phyloP scores from a whole-genome alignment of 1,140 invertebrate genomes.

The Drosophila grimshawi region DNA sequence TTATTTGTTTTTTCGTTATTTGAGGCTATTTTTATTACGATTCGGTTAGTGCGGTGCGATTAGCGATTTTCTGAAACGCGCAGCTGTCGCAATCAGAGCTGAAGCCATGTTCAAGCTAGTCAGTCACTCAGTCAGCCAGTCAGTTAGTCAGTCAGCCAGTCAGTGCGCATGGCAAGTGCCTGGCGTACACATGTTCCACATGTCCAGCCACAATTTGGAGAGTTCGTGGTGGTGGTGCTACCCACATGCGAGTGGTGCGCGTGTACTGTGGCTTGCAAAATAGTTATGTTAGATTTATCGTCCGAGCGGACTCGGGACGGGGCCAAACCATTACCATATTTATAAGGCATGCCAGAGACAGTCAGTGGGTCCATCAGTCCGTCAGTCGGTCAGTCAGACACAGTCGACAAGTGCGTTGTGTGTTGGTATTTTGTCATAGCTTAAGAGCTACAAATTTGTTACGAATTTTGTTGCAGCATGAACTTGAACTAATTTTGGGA shows the following conservation, averaged over 20 bases:
- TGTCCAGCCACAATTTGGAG: conserved; percentile 29
- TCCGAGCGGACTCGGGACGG: conserved; percentile 24
- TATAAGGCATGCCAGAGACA: conserved; percentile 57
- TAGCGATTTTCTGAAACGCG: conserved; percentile 30
- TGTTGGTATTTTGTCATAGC: conserved; percentile 70
- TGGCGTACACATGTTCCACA: conserved; percentile 73
- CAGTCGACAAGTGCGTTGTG: conserved; percentile 40
- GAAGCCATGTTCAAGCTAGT: conserved; percentile 16
- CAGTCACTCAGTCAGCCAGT: conserved; percentile 47
- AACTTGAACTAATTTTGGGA: conserved; percentile 71
- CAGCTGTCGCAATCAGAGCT: conserved; percentile 62
- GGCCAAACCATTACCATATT: conserved; percentile 70
- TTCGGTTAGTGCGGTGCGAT: conserved; percentile 55
- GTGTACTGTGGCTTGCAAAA: conserved; percentile 61
- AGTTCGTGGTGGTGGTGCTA: conserved; percentile 37
- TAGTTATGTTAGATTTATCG: conserved; percentile 76
- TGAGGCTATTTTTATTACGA: conserved; percentile 43
- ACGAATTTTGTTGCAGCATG: conserved; percentile 38
- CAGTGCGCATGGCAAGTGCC: conserved; percentile 71
- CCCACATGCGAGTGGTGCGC: conserved; percentile 55
- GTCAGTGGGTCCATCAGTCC: neutral
- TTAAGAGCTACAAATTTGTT: conserved; percentile 77
- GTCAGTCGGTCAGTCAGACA: neutral
- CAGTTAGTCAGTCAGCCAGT: conserved; percentile 53
- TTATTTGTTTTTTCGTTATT: conserved; percentile 18